phyloP scores from a whole-genome alignment of 2,888 invertebrate species.

The Gymnosoma rotundatum region DNA sequence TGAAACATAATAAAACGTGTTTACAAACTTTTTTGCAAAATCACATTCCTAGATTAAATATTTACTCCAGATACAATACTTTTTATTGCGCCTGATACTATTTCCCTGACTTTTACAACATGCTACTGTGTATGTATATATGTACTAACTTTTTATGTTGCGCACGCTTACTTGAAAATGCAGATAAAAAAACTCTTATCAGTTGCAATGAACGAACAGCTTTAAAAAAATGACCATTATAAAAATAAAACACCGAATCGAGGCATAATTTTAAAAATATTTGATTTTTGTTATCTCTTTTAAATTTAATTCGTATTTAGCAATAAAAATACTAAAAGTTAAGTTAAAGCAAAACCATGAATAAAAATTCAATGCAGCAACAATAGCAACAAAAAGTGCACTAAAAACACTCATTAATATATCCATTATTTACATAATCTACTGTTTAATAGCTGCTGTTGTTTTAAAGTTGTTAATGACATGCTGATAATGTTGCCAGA shows the following conservation, averaged over 20 bases:
- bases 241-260: background rate
- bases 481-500: too few species aligned
- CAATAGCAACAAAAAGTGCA: background rate
- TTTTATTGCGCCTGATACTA: background rate
- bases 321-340: slow-evolving; percentile 59
- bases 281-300: background rate
- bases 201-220: background rate
- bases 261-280: background rate
- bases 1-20: too few species aligned
- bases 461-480: too few species aligned
- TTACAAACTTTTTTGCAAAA: too few species aligned
- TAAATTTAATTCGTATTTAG: slow-evolving; percentile 17
- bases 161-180: background rate
- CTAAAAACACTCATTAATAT: slow-evolving; percentile 7
- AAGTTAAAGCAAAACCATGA: slow-evolving; percentile 40
- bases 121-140: too few species aligned
- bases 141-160: background rate
- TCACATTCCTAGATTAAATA: too few species aligned
- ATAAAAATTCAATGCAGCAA: slow-evolving; percentile 32
- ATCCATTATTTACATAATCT: too few species aligned
- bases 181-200: background rate
- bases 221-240: background rate
- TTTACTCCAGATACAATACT: too few species aligned
- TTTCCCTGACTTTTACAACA: too few species aligned
- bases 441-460: too few species aligned